Base-by-base conservation (phyloP, 2,797 vertebrate species). In the Diplodus sargus region DNA sequence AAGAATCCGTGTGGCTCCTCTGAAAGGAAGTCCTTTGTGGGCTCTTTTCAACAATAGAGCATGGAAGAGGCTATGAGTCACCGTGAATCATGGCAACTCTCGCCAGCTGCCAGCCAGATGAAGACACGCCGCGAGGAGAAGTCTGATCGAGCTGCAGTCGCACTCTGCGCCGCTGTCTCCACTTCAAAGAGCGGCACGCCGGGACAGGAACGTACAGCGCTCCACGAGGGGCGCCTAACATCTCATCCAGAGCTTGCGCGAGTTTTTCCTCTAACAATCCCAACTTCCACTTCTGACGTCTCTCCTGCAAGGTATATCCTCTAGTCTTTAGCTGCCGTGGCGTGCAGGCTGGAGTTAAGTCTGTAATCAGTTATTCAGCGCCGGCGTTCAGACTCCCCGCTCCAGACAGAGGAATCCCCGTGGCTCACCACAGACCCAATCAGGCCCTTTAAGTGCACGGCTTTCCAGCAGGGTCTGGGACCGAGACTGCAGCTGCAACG, bases 301-400 rank as follows among this genome's bases (percentile, higher is more conserved):
- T 65, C 74, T 52, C 73, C 80, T 79, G 74, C 13, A 0, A 85
- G 76, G 78, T 74, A 63, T 80, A 85, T 78, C 68, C 70, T 76
- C 67, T 52, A 4, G 79, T 79, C 67, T 83, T 81, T 22, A 65
- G 79, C 51, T 64, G 74, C 64, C 7, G 15, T 16, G 74, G 76
- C 25, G n/a, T 65, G 65, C 54, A 70, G 74, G 70, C 79, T 73
- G 61, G 61, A 85, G 77, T 83, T 70, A 76, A 87, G 82, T 80
- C 74, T 65, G 70, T 81, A 85, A 91, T 92, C 88, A 89, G 83
- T 83, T 73, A 87, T 87, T 90, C 87, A 83, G 84, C 86, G 79
- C 81, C 28, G 81, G 76, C 70, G 53, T 89, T 89, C 88, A 79
- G 75, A 63, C 78, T 80, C 43, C 51, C 52, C 5, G 67, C 67